Evolutionary conservation across 37 sponge, comb jelly and placozoan species (phyloP).

Genomic region (Dysidea cf. avara): DNA sequence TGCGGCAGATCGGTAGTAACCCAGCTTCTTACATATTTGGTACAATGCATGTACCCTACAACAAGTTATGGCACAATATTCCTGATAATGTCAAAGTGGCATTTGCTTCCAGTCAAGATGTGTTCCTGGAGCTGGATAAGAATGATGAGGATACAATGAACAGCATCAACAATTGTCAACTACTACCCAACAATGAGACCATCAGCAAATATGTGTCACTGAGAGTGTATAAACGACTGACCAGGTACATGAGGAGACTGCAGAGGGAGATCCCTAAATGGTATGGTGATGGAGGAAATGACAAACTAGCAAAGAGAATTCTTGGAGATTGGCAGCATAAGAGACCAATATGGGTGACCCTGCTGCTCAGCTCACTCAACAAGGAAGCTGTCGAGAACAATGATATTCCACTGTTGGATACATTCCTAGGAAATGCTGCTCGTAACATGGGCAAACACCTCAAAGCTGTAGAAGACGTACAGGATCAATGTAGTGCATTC

Average conservation of each 20-base stretch:
- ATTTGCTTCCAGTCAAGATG: constrained; percentile 28
- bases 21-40: constrained; percentile 70
- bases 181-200: constrained; percentile 16
- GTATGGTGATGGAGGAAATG: constrained; percentile 9
- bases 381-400: constrained; percentile 21
- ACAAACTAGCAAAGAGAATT: constrained; percentile 23
- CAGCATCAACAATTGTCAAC: constrained; percentile 6
- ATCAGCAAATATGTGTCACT: constrained; percentile 16
- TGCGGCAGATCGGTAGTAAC: constrained; percentile 37
- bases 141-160: constrained; percentile 6
- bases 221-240: constrained; percentile 6
- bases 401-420: constrained; percentile 42
- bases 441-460: constrained; percentile 45
- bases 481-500: constrained; percentile 54
- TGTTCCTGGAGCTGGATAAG: constrained; percentile 41
- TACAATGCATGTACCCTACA: constrained; percentile 66
- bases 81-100: constrained; percentile 62
- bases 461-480: constrained; percentile 35
- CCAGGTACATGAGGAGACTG: constrained; percentile 24
- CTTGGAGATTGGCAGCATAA: constrained; percentile 40
- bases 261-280: constrained; percentile 28
- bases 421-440: constrained; percentile 49
- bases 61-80: constrained; percentile 42
- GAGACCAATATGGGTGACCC: constrained; percentile 57
- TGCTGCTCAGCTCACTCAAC: constrained; percentile 44